Base-by-base conservation (phyloP, 2,888 invertebrate species). In the Pogonocherus hispidulus region DNA sequence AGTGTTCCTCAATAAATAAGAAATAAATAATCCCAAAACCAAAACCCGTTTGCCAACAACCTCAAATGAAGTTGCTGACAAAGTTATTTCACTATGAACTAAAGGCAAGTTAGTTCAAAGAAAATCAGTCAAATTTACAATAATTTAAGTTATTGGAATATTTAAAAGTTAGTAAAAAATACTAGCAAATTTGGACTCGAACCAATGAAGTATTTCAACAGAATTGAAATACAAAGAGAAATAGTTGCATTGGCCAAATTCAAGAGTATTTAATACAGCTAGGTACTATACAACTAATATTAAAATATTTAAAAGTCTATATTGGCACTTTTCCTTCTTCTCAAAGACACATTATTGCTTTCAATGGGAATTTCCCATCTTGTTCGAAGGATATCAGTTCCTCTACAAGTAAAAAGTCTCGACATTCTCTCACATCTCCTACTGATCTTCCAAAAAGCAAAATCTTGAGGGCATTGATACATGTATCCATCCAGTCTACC, bases 371-470 rank as follows among this genome's bases (percentile, higher is more conserved):
- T 86, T 76, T 89, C 88, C 87, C 88, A 87, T 82, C 89, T 84
- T 59, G 84, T 86, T 11, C 74, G 70, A 20, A 79, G 78, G 16
- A 86, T 83, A 55, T 84, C 83, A 69, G 86, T 86, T 62, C 81
- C 82, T n/a, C 76, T 74, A 75, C 94, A 94, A 79, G 89, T 89
- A 63, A 88, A 87, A 56, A 94, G 84, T 79, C 88, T 89, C 49
- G 87, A 85, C 0, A 87, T 86, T 47, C 89, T 88, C 84, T 95
- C 94, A 81, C 94, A 95, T 79, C 92, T 88, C 83, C 91, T 90
- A 76, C 93, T 94, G 2, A 93, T 89, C 47, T 91, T 89, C 93
- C 94, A 94, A 82, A 91, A 95, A 3, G 91, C 88, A 77, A 90
- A 94, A 47, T 91, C 91, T 77, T 90, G 87, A 0, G 95, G 95